phyloP scores from a whole-genome alignment of 2,113 vertebrate species.

The Capreolus pygargus region DNA sequence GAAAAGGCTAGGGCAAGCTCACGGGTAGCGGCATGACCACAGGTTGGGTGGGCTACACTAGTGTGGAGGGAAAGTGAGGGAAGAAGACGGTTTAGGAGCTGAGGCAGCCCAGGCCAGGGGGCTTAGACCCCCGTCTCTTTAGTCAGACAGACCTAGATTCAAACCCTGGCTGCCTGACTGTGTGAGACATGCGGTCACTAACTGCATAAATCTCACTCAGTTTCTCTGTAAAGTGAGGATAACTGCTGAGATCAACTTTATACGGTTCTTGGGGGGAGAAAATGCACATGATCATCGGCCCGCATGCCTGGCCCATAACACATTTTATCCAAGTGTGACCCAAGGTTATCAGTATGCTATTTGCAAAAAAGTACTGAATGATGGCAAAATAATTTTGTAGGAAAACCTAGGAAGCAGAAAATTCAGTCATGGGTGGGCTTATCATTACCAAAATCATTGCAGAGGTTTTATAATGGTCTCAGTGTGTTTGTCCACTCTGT shows the following conservation, averaged over 20 bases:
- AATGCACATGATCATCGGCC: not conserved
- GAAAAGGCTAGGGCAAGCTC: not conserved
- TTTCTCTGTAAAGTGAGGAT: not conserved
- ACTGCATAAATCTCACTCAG: too few relatives aligned
- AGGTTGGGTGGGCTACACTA: not conserved
- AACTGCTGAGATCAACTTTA: not conserved
- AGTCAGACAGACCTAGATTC: not conserved
- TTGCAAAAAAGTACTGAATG: not conserved
- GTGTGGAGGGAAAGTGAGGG: too few relatives aligned
- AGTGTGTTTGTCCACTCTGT: not conserved
- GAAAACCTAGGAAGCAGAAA: not conserved
- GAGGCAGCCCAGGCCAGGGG: accelerated
- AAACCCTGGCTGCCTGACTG: not conserved
- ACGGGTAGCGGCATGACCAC: accelerated
- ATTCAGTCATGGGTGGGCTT: not conserved
- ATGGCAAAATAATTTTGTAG: not conserved
- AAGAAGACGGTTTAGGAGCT: accelerated
- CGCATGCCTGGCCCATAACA: not conserved
- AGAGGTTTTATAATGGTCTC: not conserved
- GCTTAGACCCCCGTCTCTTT: accelerated
- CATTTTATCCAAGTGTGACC: not conserved
- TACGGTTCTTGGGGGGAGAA: not conserved
- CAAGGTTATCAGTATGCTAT: not conserved
- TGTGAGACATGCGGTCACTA: accelerated
- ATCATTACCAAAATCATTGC: too few relatives aligned